Percentiles rank a stretch among this genome's conserved stretches.
phyloP scores from a whole-genome alignment of 1,140 invertebrate species.

The Asobara japonica region DNA sequence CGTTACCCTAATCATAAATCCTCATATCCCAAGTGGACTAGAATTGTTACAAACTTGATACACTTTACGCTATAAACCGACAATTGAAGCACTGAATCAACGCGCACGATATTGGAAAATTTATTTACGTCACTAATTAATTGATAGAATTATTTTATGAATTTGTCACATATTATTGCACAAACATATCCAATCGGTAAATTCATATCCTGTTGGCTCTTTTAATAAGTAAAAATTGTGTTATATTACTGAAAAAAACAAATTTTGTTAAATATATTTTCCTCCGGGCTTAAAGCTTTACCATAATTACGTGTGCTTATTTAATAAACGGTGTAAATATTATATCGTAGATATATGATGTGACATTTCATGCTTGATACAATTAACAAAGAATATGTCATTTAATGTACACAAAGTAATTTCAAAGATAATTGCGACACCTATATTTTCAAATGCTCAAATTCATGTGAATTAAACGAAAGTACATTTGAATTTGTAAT shows the following conservation, averaged over 20 bases:
- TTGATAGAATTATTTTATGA: conserved; percentile 6
- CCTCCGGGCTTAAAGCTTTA: conserved; percentile 4
- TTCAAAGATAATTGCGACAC: too few relatives aligned
- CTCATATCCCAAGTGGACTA: neutral
- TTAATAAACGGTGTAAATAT: neutral
- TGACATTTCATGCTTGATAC: neutral
- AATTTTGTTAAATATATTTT: neutral
- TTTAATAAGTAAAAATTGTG: neutral
- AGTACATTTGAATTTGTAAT: neutral
- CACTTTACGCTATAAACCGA: neutral
- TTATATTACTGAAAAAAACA: neutral
- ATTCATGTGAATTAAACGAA: neutral
- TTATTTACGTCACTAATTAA: neutral
- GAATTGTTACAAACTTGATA: neutral
- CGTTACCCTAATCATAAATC: too few relatives aligned
- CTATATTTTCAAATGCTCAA: neutral
- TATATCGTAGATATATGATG: neutral
- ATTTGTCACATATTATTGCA: conserved; percentile 11
- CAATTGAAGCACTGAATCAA: neutral
- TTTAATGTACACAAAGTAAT: too few relatives aligned
- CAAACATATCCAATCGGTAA: conserved; percentile 24
- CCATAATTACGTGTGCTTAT: neutral
- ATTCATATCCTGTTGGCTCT: conserved; percentile 25
- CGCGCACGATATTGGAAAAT: neutral
- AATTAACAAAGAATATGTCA: neutral